Evolutionary conservation across 2,888 invertebrate species (phyloP).

Genomic region (Gari tellinella): DNA sequence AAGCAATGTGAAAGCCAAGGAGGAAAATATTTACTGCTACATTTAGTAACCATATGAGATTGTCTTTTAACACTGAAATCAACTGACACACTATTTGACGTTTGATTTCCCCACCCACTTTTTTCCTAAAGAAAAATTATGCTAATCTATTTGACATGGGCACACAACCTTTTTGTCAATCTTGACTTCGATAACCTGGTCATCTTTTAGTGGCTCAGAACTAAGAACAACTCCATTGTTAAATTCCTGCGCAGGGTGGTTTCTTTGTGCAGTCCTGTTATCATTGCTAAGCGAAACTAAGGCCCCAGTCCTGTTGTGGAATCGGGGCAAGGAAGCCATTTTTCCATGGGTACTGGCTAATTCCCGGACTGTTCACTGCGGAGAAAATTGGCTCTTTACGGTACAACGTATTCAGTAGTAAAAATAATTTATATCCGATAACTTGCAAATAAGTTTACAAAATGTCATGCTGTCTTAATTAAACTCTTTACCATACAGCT

Average conservation of each 20-base stretch:
- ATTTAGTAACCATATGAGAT: no score
- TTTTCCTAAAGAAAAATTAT: slow-evolving; percentile 1
- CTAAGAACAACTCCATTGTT: slow-evolving; percentile 84
- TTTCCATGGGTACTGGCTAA: slow-evolving; percentile 11
- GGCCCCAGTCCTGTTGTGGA: slow-evolving; percentile 89
- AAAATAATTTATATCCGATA: no score
- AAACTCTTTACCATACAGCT: no score
- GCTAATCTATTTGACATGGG: slow-evolving; percentile 4
- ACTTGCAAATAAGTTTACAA: no score
- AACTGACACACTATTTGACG: no score
- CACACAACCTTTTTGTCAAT: slow-evolving; percentile 89
- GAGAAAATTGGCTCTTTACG: background rate
- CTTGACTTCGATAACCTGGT: slow-evolving; percentile 87
- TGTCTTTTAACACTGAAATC: no score
- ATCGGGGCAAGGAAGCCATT: slow-evolving; percentile 71
- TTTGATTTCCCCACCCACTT: no score
- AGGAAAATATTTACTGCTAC: no score
- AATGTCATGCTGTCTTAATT: no score
- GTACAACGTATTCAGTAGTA: no score
- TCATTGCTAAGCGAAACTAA: slow-evolving; percentile 93
- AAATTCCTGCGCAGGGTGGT: slow-evolving; percentile 83
- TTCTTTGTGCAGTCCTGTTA: slow-evolving; percentile 88
- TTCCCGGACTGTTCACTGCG: background rate
- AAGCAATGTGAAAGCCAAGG: no score
- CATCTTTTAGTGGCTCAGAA: slow-evolving; percentile 79